Conservation (phyloP, 2,888 invertebrate genomes). For the Meteorus cinctellus region DNA sequence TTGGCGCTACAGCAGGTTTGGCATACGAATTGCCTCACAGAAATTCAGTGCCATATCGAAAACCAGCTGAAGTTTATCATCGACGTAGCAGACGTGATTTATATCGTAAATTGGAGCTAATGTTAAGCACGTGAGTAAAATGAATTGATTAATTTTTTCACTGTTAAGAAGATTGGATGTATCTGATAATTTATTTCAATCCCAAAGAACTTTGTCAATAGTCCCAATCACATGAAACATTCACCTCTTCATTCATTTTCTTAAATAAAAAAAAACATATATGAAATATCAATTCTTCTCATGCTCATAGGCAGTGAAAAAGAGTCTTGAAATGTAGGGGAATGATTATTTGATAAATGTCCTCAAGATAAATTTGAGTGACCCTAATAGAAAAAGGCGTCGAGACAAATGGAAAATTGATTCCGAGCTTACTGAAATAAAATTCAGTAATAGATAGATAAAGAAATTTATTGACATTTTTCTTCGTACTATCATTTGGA, state of each 20-base stretch:
- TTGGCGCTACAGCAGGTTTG: slow-evolving; percentile 84
- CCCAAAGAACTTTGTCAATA: too few relatives aligned
- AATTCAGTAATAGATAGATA: slow-evolving; percentile 8
- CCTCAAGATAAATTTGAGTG: too few relatives aligned
- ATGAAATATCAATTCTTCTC: too few relatives aligned
- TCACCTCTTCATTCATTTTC: too few relatives aligned
- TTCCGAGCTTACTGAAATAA: slow-evolving; percentile 8
- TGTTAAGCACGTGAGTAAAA: slow-evolving; percentile 78
- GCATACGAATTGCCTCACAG: slow-evolving; percentile 84
- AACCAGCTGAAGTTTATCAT: slow-evolving; percentile 75
- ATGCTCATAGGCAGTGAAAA: too few relatives aligned
- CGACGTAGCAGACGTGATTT: slow-evolving; percentile 78
- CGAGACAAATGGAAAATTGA: neutral
- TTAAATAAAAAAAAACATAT: neutral
- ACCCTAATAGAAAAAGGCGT: neutral
- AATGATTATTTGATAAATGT: neutral
- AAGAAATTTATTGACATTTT: slow-evolving; percentile 16
- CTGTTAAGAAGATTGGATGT: neutral
- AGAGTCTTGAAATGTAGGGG: too few relatives aligned
- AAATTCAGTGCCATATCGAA: slow-evolving; percentile 71
- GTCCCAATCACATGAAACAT: too few relatives aligned
- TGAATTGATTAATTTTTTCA: neutral
- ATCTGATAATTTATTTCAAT: neutral
- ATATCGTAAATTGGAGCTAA: slow-evolving; percentile 78
- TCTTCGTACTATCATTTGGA: slow-evolving; percentile 34